Evolutionary conservation across 2,888 invertebrate genomes (phyloP).

Genomic region (Beris chalybata): DNA sequence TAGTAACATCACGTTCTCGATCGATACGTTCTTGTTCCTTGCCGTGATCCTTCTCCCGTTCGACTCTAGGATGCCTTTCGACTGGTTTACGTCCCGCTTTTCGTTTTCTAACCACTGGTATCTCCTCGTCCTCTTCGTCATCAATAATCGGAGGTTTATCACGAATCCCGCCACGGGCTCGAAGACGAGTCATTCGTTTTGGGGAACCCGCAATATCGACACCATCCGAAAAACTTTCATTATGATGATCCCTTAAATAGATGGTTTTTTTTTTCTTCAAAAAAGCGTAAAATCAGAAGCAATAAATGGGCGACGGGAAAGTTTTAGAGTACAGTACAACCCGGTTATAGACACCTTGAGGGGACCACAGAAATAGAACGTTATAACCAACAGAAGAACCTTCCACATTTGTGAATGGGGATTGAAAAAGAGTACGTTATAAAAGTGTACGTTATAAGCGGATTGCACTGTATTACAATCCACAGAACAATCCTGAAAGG

Average conservation of each 20-base stretch:
- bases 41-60: constrained; percentile 50
- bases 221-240: constrained; percentile 58
- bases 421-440: no score
- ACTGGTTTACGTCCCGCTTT: constrained; percentile 47
- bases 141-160: constrained; percentile 57
- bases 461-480: no score
- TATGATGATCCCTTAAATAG: constrained; percentile 48
- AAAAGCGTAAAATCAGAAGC: no score
- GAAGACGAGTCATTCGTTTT: constrained; percentile 66
- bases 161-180: constrained; percentile 59
- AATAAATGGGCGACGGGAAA: no score
- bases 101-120: constrained; percentile 50
- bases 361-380: no score
- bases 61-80: constrained; percentile 42
- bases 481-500: no score
- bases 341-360: no score
- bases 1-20: constrained; percentile 59
- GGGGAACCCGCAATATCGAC: constrained; percentile 60
- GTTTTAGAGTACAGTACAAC: no score
- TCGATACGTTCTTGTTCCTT: constrained; percentile 53
- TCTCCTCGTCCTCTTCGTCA: constrained; percentile 56
- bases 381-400: no score
- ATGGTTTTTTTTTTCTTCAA: not conserved
- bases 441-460: no score
- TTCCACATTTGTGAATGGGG: no score